phyloP scores from a whole-genome alignment of 2,888 invertebrate species.

The Apamea monoglypha region DNA sequence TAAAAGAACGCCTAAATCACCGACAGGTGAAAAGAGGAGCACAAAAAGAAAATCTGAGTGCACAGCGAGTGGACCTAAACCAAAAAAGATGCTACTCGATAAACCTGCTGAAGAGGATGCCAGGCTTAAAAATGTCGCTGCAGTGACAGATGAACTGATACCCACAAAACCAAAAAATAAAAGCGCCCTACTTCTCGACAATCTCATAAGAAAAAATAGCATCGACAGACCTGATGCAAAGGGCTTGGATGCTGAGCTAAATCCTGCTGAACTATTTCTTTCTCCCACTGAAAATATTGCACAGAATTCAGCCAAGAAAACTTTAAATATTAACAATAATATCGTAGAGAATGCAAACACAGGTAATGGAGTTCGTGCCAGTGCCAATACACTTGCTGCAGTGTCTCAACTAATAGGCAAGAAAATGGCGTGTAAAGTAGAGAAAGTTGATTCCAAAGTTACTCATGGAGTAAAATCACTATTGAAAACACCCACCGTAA shows the following conservation, averaged over 20 bases:
- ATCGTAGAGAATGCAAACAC: constrained; percentile 81
- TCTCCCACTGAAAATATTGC: constrained; percentile 81
- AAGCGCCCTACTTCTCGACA: constrained; percentile 89
- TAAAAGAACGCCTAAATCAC: constrained; percentile 78
- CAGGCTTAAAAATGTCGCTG: constrained; percentile 74
- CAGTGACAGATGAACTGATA: constrained; percentile 72
- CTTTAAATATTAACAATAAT: constrained; percentile 88
- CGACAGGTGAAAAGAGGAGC: constrained; percentile 83
- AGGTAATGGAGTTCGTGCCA: constrained; percentile 81
- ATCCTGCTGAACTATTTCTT: constrained; percentile 87
- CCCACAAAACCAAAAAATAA: constrained; percentile 84
- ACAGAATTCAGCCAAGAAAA: constrained; percentile 83
- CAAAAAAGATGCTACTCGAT: constrained; percentile 80
- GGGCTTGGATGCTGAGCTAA: constrained; percentile 82
- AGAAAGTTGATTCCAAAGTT: constrained; percentile 84
- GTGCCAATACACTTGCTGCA: constrained; percentile 83
- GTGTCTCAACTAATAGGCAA: constrained; percentile 85
- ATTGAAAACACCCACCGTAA: constrained; percentile 82
- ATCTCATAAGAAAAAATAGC: constrained; percentile 90
- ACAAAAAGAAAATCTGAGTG: constrained; percentile 85
- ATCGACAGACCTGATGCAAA: constrained; percentile 88
- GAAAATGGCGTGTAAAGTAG: constrained; percentile 84
- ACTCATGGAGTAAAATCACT: constrained; percentile 84
- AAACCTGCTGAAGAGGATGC: constrained; percentile 78
- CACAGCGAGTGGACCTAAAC: constrained; percentile 71